A percentile compares a stretch with the other conserved stretches of the same genome.
These are phyloP conservation scores for Tetranychus piercei DNA, from an alignment of 2,888 invertebrate species.

Conservation along the genomic window DNA sequence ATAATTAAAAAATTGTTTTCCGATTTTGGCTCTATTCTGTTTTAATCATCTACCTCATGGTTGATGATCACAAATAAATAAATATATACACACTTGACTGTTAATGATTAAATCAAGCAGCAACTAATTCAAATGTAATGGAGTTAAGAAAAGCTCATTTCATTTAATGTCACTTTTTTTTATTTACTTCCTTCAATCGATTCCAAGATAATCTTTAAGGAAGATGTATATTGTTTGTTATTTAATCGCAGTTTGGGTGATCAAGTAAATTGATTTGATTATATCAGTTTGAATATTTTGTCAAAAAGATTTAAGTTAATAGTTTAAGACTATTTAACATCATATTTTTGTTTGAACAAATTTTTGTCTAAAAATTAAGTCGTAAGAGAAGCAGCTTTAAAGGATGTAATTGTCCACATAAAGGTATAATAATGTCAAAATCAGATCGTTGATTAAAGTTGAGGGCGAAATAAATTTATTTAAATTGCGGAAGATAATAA, in stretches of 20 bases:
- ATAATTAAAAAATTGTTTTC: neutral
- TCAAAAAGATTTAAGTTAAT: too few species aligned
- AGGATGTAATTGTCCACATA: too few species aligned
- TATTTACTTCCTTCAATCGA: neutral
- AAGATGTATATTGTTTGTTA: neutral
- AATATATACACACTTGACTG: neutral
- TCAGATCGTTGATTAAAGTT: neutral
- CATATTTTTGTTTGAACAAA: too few species aligned
- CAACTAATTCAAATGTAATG: neutral
- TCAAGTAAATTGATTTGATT: neutral
- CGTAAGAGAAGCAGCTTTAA: too few species aligned
- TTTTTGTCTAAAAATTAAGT: too few species aligned
- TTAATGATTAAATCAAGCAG: neutral
- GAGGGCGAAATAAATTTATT: neutral
- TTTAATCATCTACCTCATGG: neutral
- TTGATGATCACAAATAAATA: neutral
- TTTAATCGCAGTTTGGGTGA: neutral
- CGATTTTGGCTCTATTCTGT: neutral
- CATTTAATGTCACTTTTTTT: neutral
- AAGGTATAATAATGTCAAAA: too few species aligned
- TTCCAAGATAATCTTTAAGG: neutral
- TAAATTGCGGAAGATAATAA: neutral
- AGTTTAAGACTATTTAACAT: too few species aligned
- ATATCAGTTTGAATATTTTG: too few species aligned
- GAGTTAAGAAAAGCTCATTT: neutral